phyloP scores from a whole-genome alignment of 2,797 vertebrate genomes.

The Microcaecilia unicolor region DNA sequence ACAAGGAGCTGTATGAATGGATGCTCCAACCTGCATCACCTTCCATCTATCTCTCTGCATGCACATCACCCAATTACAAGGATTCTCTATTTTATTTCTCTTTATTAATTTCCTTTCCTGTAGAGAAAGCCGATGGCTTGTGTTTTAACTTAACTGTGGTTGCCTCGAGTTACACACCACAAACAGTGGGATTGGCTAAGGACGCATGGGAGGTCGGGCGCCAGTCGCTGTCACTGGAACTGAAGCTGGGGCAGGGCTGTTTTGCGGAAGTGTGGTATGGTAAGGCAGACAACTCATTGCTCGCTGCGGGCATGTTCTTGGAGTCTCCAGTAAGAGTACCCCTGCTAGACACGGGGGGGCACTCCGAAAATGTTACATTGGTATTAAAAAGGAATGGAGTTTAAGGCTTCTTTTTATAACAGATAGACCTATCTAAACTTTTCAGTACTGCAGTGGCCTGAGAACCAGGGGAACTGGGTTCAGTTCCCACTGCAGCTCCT shows the following conservation, averaged over 20 bases:
- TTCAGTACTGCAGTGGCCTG: too few species aligned
- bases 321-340: too few species aligned
- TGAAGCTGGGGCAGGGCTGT: slow-evolving; percentile 96
- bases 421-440: too few species aligned
- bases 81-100: slow-evolving; percentile 67
- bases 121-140: slow-evolving; percentile 97
- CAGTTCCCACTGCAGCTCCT: too few species aligned
- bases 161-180: slow-evolving; percentile 86
- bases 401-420: too few species aligned
- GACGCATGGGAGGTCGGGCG: slow-evolving; percentile 95
- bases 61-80: slow-evolving; percentile 68
- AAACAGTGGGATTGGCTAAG: slow-evolving; percentile 93
- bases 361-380: too few species aligned
- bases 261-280: slow-evolving; percentile 97
- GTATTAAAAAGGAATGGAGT: too few species aligned
- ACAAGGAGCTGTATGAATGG: too few species aligned
- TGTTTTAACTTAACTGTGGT: slow-evolving; percentile 92
- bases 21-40: too few species aligned
- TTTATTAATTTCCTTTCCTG: slow-evolving; percentile 72
- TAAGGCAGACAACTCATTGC: slow-evolving; percentile 79
- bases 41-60: slow-evolving; percentile 77
- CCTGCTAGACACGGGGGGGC: too few species aligned
- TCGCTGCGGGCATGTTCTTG: too few species aligned
- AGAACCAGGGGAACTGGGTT: too few species aligned
- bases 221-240: slow-evolving; percentile 72